Evolutionary conservation across 2,113 vertebrate species (phyloP).

Genomic region (Suncus etruscus): DNA sequence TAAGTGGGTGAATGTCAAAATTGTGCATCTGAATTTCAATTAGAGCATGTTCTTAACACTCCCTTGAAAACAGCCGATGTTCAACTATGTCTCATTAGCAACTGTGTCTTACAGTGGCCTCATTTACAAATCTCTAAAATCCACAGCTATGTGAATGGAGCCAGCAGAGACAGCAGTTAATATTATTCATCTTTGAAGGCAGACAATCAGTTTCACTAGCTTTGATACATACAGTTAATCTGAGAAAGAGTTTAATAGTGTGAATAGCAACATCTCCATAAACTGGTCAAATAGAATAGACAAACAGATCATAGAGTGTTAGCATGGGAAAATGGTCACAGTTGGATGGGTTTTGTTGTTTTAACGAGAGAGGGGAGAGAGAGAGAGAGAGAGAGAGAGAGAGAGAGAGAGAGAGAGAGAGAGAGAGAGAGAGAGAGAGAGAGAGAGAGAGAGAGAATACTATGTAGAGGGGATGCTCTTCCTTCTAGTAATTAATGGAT

Average conservation of each 20-base stretch:
- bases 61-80: too few relatives aligned
- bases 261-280: not conserved
- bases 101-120: not conserved
- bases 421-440: too few relatives aligned
- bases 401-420: too few relatives aligned
- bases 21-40: not conserved
- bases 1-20: not conserved
- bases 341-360: not conserved
- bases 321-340: not conserved
- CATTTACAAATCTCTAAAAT: not conserved
- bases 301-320: not conserved
- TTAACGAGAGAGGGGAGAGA: too few relatives aligned
- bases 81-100: not conserved
- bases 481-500: too few relatives aligned
- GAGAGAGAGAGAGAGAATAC: too few relatives aligned
- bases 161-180: not conserved
- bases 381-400: too few relatives aligned
- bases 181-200: not conserved
- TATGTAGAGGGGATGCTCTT: too few relatives aligned
- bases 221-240: not conserved
- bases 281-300: not conserved
- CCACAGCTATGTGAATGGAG: too few relatives aligned
- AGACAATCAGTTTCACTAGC: not conserved
- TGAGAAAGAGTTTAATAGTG: not conserved
- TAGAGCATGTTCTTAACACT: not conserved